These are phyloP conservation scores for Hipparchia semele DNA, from an alignment of 2,888 invertebrate species.

Conservation along the genomic window DNA sequence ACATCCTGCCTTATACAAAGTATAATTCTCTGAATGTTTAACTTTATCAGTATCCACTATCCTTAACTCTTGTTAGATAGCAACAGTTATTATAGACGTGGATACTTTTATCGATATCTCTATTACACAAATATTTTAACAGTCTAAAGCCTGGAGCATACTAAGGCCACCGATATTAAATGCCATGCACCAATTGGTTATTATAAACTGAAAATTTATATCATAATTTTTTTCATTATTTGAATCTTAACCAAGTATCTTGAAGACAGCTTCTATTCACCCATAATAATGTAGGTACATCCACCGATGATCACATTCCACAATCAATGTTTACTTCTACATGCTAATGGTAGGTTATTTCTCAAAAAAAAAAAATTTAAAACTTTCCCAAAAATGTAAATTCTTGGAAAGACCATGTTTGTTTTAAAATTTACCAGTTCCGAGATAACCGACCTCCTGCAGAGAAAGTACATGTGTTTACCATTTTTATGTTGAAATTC, in stretches of 20 bases:
- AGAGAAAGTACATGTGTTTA: conserved; percentile 46
- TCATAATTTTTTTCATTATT: too few species aligned
- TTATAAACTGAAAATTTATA: too few species aligned
- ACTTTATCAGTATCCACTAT: conserved; percentile 45
- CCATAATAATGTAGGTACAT: too few species aligned
- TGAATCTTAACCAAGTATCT: too few species aligned
- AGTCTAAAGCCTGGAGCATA: neutral
- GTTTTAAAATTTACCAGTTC: conserved; percentile 27
- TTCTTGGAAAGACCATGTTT: conserved; percentile 18
- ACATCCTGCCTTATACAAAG: conserved; percentile 73
- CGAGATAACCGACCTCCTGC: conserved; percentile 51
- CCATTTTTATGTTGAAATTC: conserved; percentile 60
- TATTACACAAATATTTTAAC: conserved; percentile 22
- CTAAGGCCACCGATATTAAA: neutral
- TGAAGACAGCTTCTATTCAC: too few species aligned
- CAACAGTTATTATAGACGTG: conserved; percentile 19
- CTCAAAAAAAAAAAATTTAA: neutral
- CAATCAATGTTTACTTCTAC: neutral
- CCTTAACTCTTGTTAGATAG: conserved; percentile 26
- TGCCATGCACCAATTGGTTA: too few species aligned
- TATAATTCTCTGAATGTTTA: conserved; percentile 67
- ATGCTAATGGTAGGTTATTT: neutral
- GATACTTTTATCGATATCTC: conserved; percentile 22
- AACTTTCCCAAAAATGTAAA: conserved; percentile 11
- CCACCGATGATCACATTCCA: too few species aligned